These are phyloP conservation scores for Lycaena phlaeas DNA, from an alignment of 2,888 invertebrate species.

Conservation along the genomic window DNA sequence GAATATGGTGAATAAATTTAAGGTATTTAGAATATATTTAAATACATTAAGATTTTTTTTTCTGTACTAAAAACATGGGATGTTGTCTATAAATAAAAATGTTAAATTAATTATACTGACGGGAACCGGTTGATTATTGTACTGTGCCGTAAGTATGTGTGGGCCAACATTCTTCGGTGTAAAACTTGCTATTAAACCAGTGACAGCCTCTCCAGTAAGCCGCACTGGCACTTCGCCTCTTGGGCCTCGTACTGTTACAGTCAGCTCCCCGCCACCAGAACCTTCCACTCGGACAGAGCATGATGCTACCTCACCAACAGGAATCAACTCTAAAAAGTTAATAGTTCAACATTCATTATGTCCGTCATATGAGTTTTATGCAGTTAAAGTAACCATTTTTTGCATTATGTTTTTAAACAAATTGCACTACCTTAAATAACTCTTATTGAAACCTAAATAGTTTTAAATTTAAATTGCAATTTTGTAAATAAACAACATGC, in stretches of 20 bases:
- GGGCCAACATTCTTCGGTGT: constrained; percentile 95
- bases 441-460: too few relatives aligned
- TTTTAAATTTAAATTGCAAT: too few relatives aligned
- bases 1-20: too few relatives aligned
- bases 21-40: too few relatives aligned
- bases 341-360: too few relatives aligned
- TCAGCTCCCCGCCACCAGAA: constrained; percentile 83
- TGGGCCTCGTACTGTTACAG: constrained; percentile 92
- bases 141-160: constrained; percentile 91
- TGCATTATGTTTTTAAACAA: too few relatives aligned
- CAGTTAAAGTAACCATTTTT: too few relatives aligned
- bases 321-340: constrained; percentile 81
- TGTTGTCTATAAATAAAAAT: too few relatives aligned
- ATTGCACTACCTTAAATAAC: too few relatives aligned
- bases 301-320: constrained; percentile 78
- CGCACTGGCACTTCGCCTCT: constrained; percentile 89
- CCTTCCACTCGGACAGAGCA: constrained; percentile 67
- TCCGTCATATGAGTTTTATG: not conserved
- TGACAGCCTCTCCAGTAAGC: constrained; percentile 89
- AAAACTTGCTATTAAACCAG: constrained; percentile 92
- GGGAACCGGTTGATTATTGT: constrained; percentile 89
- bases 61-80: too few relatives aligned
- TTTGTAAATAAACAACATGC: too few relatives aligned
- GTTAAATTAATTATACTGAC: constrained; percentile 33
- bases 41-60: too few relatives aligned